These are phyloP conservation scores for Dicyrtomina minuta DNA, from an alignment of 2,888 invertebrate genomes.

Conservation along the genomic window DNA sequence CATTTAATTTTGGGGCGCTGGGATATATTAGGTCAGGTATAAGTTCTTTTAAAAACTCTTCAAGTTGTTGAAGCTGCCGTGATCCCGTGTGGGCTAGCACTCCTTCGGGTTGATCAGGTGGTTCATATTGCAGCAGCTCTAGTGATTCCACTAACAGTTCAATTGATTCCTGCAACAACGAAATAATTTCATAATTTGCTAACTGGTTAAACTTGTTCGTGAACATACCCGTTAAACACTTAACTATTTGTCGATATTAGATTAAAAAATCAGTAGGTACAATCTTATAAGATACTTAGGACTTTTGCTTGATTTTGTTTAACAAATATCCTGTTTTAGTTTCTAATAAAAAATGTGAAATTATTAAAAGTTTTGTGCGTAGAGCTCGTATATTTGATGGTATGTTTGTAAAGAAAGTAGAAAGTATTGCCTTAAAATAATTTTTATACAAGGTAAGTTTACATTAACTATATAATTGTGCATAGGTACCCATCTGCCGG, in stretches of 20 bases:
- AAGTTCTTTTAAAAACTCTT: conserved; percentile 40
- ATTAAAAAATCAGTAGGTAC: too few relatives aligned
- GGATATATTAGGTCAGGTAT: conserved; percentile 27
- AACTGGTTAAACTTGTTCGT: neutral
- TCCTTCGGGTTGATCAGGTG: conserved; percentile 52
- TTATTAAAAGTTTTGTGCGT: neutral
- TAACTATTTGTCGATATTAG: too few relatives aligned
- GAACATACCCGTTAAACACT: neutral
- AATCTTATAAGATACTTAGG: too few relatives aligned
- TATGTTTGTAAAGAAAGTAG: too few relatives aligned
- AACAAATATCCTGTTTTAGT: too few relatives aligned
- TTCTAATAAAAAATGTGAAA: too few relatives aligned
- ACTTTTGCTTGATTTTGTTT: too few relatives aligned
- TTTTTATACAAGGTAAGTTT: too few relatives aligned
- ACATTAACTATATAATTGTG: too few relatives aligned
- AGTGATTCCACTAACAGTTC: conserved; percentile 42
- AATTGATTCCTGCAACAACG: conserved; percentile 42
- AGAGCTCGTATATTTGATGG: neutral
- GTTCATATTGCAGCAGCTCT: conserved; percentile 50
- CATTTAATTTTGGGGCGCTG: neutral
- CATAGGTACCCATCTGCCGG: too few relatives aligned
- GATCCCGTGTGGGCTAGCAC: conserved; percentile 39
- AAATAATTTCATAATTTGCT: neutral
- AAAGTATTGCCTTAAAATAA: too few relatives aligned
- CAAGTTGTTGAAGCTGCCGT: conserved; percentile 41